A percentile compares a stretch with the other conserved stretches of the same genome.
Evolutionary conservation across 1,140 invertebrate genomes (phyloP).

Genomic region (Leptoteleia sp.): DNA sequence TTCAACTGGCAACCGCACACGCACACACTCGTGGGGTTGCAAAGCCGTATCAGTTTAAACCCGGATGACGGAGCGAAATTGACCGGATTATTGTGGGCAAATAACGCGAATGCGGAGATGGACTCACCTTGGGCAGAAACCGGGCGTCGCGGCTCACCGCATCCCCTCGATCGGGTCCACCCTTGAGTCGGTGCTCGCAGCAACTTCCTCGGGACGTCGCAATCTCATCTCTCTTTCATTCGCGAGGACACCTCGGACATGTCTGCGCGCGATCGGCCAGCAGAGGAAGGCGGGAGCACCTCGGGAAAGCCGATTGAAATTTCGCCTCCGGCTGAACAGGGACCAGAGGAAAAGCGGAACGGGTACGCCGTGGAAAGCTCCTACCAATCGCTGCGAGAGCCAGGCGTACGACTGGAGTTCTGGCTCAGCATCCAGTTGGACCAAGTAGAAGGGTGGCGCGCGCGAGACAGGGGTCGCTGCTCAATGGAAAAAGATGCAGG

Average conservation of each 20-base stretch:
- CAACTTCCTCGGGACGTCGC: not conserved
- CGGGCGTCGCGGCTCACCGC: conserved; percentile 60
- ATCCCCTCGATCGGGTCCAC: conserved; percentile 42
- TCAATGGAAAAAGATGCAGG: conserved; percentile 52
- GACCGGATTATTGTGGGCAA: too few species aligned
- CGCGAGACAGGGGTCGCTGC: conserved; percentile 56
- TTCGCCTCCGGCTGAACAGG: not conserved
- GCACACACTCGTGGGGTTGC: too few species aligned
- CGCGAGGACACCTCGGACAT: conserved; percentile 2
- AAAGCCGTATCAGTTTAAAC: too few species aligned
- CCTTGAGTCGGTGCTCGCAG: conserved; percentile 35
- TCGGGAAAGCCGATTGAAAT: not conserved
- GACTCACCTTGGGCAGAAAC: conserved; percentile 42
- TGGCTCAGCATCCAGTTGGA: conserved; percentile 63
- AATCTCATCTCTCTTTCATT: conserved; percentile 38
- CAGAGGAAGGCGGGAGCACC: not conserved
- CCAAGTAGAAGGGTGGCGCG: conserved; percentile 56
- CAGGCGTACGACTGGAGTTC: conserved; percentile 60
- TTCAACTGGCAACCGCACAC: too few species aligned
- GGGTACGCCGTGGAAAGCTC: conserved; percentile 23
- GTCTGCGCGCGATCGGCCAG: not conserved
- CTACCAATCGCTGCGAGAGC: conserved; percentile 46
- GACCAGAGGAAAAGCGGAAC: not conserved
- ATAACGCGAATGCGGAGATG: too few species aligned
- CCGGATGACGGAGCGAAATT: too few species aligned